Evolutionary conservation across 2,888 invertebrate species (phyloP).

Genomic region (Orthosia cruda): DNA sequence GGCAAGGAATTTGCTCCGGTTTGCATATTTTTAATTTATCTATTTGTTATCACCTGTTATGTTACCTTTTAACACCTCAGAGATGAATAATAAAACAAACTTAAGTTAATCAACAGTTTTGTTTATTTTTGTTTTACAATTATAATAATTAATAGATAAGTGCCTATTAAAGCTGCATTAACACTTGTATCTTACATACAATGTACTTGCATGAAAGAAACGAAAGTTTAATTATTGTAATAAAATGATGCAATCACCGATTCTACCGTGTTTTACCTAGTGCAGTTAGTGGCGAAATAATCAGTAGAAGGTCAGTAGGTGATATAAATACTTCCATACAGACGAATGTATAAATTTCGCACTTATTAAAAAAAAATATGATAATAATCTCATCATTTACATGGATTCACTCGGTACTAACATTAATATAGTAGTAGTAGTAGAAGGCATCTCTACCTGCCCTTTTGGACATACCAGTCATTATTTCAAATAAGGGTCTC

Average conservation of each 20-base stretch:
- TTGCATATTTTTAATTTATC: slow-evolving; percentile 23
- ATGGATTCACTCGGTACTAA: no score
- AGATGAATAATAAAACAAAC: background rate
- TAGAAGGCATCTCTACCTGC: no score
- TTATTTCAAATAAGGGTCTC: no score
- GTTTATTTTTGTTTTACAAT: background rate
- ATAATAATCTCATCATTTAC: no score
- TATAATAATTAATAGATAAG: background rate
- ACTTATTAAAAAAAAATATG: no score
- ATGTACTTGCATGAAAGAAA: background rate
- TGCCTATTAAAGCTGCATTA: background rate
- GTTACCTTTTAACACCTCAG: background rate
- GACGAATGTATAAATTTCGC: no score
- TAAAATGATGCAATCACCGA: background rate
- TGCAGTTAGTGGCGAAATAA: no score
- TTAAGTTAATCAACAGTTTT: background rate
- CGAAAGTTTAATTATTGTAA: background rate
- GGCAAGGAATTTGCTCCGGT: background rate
- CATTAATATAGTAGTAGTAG: no score
- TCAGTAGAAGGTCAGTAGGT: no score
- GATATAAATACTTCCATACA: no score
- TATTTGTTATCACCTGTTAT: slow-evolving; percentile 27
- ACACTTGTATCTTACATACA: background rate
- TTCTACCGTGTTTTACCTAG: background rate
- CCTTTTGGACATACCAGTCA: no score